Conservation (phyloP, 2,888 invertebrate genomes). For the Parnassius smintheus region DNA sequence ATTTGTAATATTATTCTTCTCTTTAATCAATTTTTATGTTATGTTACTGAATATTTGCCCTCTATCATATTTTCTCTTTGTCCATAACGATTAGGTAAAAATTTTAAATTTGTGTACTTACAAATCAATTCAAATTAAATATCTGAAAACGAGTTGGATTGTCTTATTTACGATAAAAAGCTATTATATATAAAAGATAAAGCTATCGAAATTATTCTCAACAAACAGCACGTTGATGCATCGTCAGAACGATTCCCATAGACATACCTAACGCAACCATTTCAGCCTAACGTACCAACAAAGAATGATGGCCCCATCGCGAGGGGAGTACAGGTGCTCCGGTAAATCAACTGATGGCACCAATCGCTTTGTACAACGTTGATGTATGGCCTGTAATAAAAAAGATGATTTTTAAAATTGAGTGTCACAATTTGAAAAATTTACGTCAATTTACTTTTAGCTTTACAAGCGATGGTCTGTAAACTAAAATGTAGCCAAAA, state of each 20-base stretch:
- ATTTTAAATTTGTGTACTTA: no score
- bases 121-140: no score
- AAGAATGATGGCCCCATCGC: slow-evolving; percentile 34
- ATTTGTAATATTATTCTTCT: no score
- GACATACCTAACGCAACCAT: slow-evolving; percentile 28
- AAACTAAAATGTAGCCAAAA: no score
- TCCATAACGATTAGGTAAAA: no score
- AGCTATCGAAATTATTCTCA: background rate
- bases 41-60: no score
- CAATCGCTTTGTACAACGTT: slow-evolving; percentile 46
- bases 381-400: slow-evolving; percentile 40
- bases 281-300: slow-evolving; percentile 11
- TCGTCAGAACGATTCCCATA: slow-evolving; percentile 25
- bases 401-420: slow-evolving; percentile 25
- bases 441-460: background rate
- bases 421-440: slow-evolving; percentile 13
- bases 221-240: slow-evolving; percentile 24
- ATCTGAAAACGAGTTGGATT: background rate
- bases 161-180: background rate
- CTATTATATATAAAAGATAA: background rate
- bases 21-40: no score
- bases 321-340: slow-evolving; percentile 43
- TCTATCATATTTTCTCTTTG: no score
- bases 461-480: no score
- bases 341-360: slow-evolving; percentile 44